Base-by-base conservation (phyloP, 2,888 invertebrate genomes). In the Caenorhabditis sp. region DNA sequence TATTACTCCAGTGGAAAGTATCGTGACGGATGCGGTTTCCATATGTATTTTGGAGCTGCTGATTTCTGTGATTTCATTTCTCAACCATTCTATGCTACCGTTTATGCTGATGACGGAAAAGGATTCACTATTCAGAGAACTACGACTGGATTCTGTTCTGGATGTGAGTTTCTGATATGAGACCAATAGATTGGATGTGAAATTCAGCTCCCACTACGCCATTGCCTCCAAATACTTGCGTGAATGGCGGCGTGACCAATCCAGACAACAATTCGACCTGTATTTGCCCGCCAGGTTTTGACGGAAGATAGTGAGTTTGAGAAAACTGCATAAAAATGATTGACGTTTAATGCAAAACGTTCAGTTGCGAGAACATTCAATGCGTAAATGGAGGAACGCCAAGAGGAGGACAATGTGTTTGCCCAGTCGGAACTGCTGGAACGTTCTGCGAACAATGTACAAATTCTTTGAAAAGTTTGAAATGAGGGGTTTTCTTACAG, bases 71-170 rank as follows among this genome's bases (percentile, higher is more conserved):
- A 87, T 32, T 78, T 69, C 24, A 80, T 71, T 32, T 79, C 84
- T 47, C 88, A 89, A 65, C 85, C 85, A 18, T 83, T 88, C 70
- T 88, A 88, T 40, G 84, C 87, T 13, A 88, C 87, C 2, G 85
- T 88, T 35, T 89, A 84, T 70, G 88, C 87, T 51, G 89, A 89
- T 55, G 89, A 89, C 77, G 83, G 77, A 20, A 82, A 80, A 28
- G 89, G 89, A 22, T 87, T 69, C 80, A 86, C 89, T 18, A 86
- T 89, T 56, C 88, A 88, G 58, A 76, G 89, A 68, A 83, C 87
- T 0, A 74, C 86, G 1, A 82, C 86, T 13, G 86, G 86, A 58
- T 87, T 82, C 80, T 89, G 89, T 60, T 81, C 86, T 32, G 78
- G 77, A 55, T 67, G 77, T 80, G n/a, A 74, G 55, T 22, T 1